A percentile compares a stretch with the other conserved stretches of the same genome.
Conservation (phyloP, 2,113 vertebrate genomes). For the Peucedramus taeniatus region DNA sequence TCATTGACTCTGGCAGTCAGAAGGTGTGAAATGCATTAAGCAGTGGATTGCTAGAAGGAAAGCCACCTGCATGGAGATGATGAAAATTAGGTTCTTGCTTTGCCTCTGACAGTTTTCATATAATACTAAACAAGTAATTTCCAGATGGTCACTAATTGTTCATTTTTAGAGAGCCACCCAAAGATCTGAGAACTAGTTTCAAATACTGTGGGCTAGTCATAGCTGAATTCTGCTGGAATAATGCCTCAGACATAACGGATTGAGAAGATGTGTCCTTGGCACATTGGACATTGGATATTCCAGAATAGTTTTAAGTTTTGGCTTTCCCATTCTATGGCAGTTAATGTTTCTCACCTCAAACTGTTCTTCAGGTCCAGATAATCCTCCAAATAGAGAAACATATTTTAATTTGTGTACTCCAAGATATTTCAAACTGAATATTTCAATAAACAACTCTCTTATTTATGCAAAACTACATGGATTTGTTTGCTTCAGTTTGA, state of each 20-base stretch:
- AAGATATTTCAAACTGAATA: not conserved
- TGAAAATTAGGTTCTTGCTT: not conserved
- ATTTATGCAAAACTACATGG: not conserved
- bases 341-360: not conserved
- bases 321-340: not conserved
- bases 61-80: not conserved
- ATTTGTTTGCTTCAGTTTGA: not conserved
- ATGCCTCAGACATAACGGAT: not conserved
- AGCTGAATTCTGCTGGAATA: not conserved
- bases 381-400: not conserved
- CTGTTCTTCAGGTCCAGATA: not conserved
- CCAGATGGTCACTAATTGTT: not conserved
- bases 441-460: not conserved
- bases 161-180: not conserved
- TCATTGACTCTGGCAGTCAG: constrained; percentile 3
- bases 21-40: constrained; percentile 1
- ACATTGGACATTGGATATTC: not conserved
- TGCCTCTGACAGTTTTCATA: not conserved
- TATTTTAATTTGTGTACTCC: not conserved
- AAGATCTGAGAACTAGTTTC: not conserved
- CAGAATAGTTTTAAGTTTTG: not conserved
- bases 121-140: not conserved
- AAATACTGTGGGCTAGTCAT: not conserved
- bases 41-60: not conserved
- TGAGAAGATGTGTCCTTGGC: not conserved